Evolutionary conservation across 2,888 invertebrate species (phyloP).

Genomic region (Strigamia maritima): DNA sequence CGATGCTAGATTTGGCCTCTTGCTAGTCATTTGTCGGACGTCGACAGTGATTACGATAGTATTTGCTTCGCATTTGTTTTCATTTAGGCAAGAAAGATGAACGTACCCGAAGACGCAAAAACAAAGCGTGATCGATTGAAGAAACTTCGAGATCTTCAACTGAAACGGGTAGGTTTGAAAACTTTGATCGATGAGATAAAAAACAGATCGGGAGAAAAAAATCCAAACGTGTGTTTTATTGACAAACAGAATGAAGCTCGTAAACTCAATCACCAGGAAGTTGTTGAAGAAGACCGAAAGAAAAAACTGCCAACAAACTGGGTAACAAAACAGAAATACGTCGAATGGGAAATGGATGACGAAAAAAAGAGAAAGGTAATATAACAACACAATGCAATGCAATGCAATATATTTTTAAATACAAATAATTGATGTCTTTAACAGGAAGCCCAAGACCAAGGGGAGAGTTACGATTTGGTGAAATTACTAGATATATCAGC

Average conservation of each 20-base stretch:
- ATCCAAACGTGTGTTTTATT: neutral
- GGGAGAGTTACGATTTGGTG: slow-evolving; percentile 84
- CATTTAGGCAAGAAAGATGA: neutral
- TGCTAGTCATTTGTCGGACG: neutral
- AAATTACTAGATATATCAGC: slow-evolving; percentile 85
- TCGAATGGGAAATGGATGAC: slow-evolving; percentile 90
- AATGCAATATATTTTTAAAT: neutral
- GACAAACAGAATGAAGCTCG: slow-evolving; percentile 71
- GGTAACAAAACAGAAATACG: slow-evolving; percentile 84
- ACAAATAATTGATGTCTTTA: neutral
- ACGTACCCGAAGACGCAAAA: neutral
- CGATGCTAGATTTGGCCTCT: neutral
- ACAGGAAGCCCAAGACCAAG: slow-evolving; percentile 55
- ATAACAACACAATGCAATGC: neutral
- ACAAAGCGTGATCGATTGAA: neutral
- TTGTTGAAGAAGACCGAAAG: slow-evolving; percentile 91
- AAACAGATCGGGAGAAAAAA: neutral
- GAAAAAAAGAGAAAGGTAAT: slow-evolving; percentile 68
- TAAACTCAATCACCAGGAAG: slow-evolving; percentile 88
- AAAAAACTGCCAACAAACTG: slow-evolving; percentile 89
- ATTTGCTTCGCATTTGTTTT: neutral
- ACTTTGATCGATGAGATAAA: neutral
- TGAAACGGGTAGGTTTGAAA: slow-evolving; percentile 53
- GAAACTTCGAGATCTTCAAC: neutral
- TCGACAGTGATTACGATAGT: neutral